Evolutionary conservation across 2,113 vertebrate species (phyloP).

Genomic region (Halichoerus grypus): DNA sequence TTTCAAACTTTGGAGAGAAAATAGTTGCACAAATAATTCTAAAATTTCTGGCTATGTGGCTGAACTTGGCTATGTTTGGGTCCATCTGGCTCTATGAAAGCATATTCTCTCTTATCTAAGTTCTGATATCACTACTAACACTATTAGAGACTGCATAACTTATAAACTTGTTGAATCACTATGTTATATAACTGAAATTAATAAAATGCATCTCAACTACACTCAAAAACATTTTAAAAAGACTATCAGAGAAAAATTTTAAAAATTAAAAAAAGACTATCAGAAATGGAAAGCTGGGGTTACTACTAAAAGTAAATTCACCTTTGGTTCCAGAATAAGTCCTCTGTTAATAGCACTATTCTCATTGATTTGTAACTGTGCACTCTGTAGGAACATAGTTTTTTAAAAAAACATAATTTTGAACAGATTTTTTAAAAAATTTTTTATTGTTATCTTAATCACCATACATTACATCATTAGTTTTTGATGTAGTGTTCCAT

Average conservation of each 20-base stretch:
- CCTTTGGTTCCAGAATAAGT: neutral
- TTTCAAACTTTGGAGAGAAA: slow-evolving; percentile 57
- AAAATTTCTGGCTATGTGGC: slow-evolving; percentile 45
- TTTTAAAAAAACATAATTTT: neutral
- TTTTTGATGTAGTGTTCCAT: too few species aligned
- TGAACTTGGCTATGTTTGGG: slow-evolving; percentile 54
- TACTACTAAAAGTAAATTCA: slow-evolving; percentile 34
- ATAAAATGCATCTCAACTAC: neutral
- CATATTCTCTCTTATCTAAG: slow-evolving; percentile 53
- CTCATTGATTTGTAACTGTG: slow-evolving; percentile 32
- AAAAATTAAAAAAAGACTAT: neutral
- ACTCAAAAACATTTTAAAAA: neutral
- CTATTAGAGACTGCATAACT: neutral
- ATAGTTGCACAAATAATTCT: slow-evolving; percentile 62
- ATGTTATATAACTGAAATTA: neutral
- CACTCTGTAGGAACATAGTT: neutral
- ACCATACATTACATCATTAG: too few species aligned
- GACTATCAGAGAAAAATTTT: too few species aligned
- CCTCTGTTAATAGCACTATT: neutral
- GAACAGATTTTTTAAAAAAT: neutral
- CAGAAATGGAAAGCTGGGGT: slow-evolving; percentile 5
- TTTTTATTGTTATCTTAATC: too few species aligned
- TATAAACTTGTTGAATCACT: neutral
- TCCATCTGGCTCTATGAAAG: slow-evolving; percentile 58
- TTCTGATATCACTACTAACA: slow-evolving; percentile 61